Conservation (phyloP, 2,888 invertebrate species). For the Orthosia incerta region DNA sequence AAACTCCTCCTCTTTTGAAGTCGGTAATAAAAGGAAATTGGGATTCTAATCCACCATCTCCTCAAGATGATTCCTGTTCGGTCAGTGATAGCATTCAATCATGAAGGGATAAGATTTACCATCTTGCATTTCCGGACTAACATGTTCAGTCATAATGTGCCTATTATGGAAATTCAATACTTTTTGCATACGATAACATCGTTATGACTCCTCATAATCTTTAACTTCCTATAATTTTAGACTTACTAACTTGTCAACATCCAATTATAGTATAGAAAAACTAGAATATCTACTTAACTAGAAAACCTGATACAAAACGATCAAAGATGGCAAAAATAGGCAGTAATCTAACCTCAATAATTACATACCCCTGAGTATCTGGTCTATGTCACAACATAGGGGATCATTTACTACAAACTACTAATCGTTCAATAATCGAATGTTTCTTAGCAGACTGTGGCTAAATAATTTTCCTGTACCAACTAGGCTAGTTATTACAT, state of each 20-base stretch:
- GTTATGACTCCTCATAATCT: constrained; percentile 10
- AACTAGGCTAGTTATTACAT: constrained; percentile 51
- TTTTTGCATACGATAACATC: neutral
- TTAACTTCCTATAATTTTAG: neutral
- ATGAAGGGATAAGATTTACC: neutral
- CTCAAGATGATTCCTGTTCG: neutral
- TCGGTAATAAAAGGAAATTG: too few relatives aligned
- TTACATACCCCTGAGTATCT: neutral
- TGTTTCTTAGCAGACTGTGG: constrained; percentile 57
- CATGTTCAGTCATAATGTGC: neutral
- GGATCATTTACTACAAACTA: constrained; percentile 58
- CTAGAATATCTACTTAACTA: neutral
- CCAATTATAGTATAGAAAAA: constrained; percentile 13
- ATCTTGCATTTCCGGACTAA: neutral
- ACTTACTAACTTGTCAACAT: neutral
- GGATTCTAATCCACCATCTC: neutral
- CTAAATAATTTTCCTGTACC: constrained; percentile 59
- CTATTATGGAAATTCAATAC: neutral
- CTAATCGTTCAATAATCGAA: constrained; percentile 62
- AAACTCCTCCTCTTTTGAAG: too few relatives aligned
- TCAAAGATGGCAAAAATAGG: constrained; percentile 26
- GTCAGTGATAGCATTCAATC: neutral
- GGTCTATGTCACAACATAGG: constrained; percentile 53
- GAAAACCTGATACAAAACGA: neutral
- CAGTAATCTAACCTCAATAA: constrained; percentile 20